Percentiles rank a stretch among this genome's conserved stretches.
Conservation (phyloP, 2,113 vertebrate genomes). For the Hyla sarda region DNA sequence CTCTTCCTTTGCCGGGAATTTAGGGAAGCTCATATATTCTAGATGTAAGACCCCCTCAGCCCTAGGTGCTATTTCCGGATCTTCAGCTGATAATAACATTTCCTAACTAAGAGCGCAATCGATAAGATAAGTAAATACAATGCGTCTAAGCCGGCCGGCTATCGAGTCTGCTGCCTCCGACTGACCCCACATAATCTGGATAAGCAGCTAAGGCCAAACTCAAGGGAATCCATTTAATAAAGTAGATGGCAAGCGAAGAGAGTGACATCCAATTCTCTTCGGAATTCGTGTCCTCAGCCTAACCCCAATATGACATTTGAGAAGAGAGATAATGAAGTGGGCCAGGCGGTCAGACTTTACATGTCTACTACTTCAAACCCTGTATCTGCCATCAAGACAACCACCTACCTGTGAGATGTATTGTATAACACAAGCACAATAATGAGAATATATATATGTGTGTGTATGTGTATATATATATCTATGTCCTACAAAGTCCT, state of each 20-base stretch:
- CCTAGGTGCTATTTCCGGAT: background rate
- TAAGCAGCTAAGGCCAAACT: constrained; percentile 2
- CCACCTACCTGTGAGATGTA: background rate
- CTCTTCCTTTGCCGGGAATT: no score
- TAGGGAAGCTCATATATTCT: no score
- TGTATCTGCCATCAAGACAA: background rate
- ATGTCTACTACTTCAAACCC: background rate
- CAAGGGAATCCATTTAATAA: constrained; percentile 24
- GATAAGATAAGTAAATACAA: constrained; percentile 15
- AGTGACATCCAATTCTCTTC: background rate
- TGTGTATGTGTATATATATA: no score
- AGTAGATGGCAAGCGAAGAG: constrained; percentile 1
- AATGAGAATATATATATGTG: no score
- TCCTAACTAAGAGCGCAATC: background rate
- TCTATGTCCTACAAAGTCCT: no score
- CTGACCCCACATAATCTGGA: constrained; percentile 12
- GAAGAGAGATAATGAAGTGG: constrained; percentile 22
- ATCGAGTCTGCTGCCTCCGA: background rate
- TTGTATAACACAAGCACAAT: no score
- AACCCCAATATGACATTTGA: constrained; percentile 36
- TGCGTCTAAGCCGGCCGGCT: background rate
- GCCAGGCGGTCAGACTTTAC: background rate
- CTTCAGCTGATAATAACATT: background rate
- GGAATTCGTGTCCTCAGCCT: background rate
- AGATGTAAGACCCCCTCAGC: background rate